Evolutionary conservation across 2,113 vertebrate species (phyloP).

Genomic region (Prionailurus bengalensis): DNA sequence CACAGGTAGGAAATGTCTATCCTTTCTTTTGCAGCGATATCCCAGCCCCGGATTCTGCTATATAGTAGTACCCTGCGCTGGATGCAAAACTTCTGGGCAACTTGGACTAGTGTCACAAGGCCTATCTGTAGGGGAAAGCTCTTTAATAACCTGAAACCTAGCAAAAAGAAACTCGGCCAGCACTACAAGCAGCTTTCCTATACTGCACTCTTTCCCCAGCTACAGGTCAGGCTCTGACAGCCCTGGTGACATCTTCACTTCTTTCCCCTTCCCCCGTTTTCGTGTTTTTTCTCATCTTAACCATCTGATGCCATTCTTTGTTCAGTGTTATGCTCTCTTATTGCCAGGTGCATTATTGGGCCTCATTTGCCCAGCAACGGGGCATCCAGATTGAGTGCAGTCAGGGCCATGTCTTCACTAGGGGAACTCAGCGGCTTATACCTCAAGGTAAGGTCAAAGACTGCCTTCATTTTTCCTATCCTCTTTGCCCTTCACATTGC

Average conservation of each 20-base stretch:
- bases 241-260: neutral
- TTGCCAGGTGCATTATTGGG: slow-evolving; percentile 97
- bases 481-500: neutral
- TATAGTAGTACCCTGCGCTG: slow-evolving; percentile 99
- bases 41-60: slow-evolving; percentile 95
- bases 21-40: slow-evolving; percentile 88
- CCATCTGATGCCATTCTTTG: neutral
- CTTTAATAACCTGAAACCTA: slow-evolving; percentile 95
- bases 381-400: slow-evolving; percentile 97
- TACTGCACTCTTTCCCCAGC: slow-evolving; percentile 94
- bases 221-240: slow-evolving; percentile 90
- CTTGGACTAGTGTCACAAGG: slow-evolving; percentile 96
- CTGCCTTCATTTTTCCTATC: neutral
- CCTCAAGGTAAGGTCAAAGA: slow-evolving; percentile 92
- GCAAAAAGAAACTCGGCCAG: slow-evolving; percentile 97
- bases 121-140: slow-evolving; percentile 98
- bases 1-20: neutral
- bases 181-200: slow-evolving; percentile 98
- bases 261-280: neutral
- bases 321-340: neutral
- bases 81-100: slow-evolving; percentile 99
- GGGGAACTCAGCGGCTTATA: slow-evolving; percentile 96
- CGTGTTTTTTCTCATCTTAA: neutral
- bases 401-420: slow-evolving; percentile 96
- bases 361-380: slow-evolving; percentile 98